Percentiles rank a stretch among this genome's conserved stretches.
These are phyloP conservation scores for Rutilus rutilus DNA, from an alignment of 2,113 vertebrate species.

Conservation along the genomic window DNA sequence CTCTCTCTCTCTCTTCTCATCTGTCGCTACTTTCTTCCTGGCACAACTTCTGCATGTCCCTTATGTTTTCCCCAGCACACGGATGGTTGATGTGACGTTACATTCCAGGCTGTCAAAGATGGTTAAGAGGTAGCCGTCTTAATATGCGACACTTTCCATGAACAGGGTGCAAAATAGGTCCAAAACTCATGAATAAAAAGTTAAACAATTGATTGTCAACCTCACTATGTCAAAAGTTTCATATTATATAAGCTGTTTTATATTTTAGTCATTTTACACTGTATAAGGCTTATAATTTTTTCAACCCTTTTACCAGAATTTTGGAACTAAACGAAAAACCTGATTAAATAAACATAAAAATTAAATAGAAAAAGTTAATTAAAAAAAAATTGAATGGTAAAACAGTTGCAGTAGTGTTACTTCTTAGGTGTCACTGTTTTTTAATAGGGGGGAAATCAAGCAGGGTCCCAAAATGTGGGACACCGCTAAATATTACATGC, in stretches of 20 bases:
- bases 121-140: not conserved
- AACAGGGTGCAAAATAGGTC: not conserved
- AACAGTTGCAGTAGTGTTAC: not conserved
- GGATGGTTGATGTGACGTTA: conserved; percentile 14
- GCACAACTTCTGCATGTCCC: conserved; percentile 53
- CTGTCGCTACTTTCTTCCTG: conserved; percentile 44
- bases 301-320: too few relatives aligned
- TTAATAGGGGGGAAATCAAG: not conserved
- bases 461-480: not conserved
- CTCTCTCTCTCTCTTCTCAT: conserved; percentile 28
- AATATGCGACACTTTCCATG: not conserved
- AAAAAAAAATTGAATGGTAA: not conserved
- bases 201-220: not conserved
- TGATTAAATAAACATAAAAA: too few relatives aligned
- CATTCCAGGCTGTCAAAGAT: not conserved
- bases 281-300: not conserved
- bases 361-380: not conserved
- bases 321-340: too few relatives aligned
- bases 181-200: not conserved
- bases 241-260: not conserved
- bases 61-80: conserved; percentile 45
- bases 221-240: not conserved
- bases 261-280: not conserved
- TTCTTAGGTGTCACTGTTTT: not conserved
- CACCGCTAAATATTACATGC: not conserved